A percentile compares a stretch with the other conserved stretches of the same genome.
These are phyloP conservation scores for Pseudopipra pipra DNA, from an alignment of 2,113 vertebrate species.

Conservation along the genomic window DNA sequence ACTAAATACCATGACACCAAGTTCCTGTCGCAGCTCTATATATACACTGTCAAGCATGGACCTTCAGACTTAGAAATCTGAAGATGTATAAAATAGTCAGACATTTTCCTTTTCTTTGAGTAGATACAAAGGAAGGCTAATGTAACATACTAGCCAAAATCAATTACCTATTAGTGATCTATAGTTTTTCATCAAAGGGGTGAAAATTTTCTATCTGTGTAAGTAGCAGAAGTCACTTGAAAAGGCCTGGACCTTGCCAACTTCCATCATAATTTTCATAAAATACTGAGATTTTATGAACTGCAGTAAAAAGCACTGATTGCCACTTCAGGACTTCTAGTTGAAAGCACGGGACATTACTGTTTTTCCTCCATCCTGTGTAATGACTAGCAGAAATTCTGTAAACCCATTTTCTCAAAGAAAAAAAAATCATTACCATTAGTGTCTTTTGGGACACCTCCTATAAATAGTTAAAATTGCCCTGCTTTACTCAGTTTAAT, in stretches of 20 bases:
- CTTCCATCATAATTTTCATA: background rate
- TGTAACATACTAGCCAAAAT: background rate
- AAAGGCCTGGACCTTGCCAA: background rate
- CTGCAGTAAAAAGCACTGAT: background rate
- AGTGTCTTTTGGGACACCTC: background rate
- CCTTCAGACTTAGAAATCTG: background rate
- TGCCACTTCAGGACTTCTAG: background rate
- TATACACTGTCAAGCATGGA: background rate
- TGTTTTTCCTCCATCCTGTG: background rate
- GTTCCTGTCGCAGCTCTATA: background rate
- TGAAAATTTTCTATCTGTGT: background rate
- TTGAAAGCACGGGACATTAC: background rate
- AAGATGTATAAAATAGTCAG: background rate
- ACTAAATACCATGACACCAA: background rate
- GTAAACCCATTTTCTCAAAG: background rate
- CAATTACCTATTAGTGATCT: background rate
- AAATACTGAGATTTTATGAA: background rate
- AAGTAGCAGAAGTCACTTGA: background rate
- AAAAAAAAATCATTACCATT: conserved; percentile 8
- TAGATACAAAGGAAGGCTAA: background rate
- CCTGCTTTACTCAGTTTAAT: conserved; percentile 23
- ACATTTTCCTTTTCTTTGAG: background rate
- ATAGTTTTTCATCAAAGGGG: background rate
- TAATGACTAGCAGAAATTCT: background rate
- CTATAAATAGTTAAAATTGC: conserved; percentile 43